Conservation (phyloP, 2,888 invertebrate species). For the Hofmannophila pseudospretella region DNA sequence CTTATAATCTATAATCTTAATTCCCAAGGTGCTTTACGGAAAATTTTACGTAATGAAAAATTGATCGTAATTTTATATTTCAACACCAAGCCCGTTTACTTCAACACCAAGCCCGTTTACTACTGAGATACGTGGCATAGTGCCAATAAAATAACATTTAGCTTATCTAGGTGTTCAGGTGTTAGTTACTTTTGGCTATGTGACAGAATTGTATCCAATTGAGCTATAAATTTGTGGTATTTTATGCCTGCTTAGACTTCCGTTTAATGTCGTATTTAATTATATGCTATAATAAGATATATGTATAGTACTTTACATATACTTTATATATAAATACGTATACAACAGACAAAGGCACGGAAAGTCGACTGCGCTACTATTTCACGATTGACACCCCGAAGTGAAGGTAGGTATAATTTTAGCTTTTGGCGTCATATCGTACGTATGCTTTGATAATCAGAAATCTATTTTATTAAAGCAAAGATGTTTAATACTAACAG, state of each 20-base stretch:
- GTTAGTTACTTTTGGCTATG: slow-evolving; percentile 48
- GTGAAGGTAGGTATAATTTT: too few species aligned
- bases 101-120: slow-evolving; percentile 14
- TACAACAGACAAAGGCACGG: too few species aligned
- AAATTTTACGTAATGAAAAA: slow-evolving; percentile 19
- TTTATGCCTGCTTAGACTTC: slow-evolving; percentile 16
- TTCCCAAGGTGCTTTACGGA: slow-evolving; percentile 16
- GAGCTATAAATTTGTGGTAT: slow-evolving; percentile 25
- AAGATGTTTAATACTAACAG: too few species aligned
- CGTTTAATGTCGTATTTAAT: slow-evolving; percentile 5
- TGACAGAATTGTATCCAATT: slow-evolving; percentile 40
- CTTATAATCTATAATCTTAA: slow-evolving; percentile 12
- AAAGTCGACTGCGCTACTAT: too few species aligned
- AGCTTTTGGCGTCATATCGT: too few species aligned
- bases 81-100: slow-evolving; percentile 15
- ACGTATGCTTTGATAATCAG: too few species aligned
- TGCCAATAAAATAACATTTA: slow-evolving; percentile 29
- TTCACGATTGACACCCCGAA: too few species aligned
- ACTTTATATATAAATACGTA: too few species aligned
- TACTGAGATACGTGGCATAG: slow-evolving; percentile 22
- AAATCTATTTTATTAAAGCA: too few species aligned
- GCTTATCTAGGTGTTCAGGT: slow-evolving; percentile 53
- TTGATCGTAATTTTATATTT: slow-evolving; percentile 18
- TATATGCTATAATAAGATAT: too few species aligned
- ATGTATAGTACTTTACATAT: too few species aligned